Evolutionary conservation across 37 sponge, comb jelly and placozoan species (phyloP).

Genomic region (Halisarca cf. caerulea): DNA sequence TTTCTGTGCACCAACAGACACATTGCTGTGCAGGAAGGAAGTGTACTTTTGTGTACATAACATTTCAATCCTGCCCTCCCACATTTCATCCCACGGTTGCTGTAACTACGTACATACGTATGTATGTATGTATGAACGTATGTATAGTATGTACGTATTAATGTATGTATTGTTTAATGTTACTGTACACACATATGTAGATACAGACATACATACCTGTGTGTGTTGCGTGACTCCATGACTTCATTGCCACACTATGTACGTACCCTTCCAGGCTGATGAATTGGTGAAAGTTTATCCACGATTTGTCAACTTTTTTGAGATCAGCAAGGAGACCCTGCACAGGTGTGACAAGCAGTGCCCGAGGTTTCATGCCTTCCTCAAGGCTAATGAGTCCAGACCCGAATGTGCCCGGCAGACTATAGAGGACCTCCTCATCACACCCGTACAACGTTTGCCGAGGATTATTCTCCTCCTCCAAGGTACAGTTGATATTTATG

Average conservation of each 20-base stretch:
- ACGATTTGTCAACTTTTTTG: conserved; percentile 90
- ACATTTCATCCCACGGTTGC: too few relatives aligned
- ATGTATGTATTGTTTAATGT: conserved; percentile 15
- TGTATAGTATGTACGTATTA: too few relatives aligned
- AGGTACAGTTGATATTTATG: conserved; percentile 63
- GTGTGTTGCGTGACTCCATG: too few relatives aligned
- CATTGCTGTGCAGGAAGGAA: too few relatives aligned
- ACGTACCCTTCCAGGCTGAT: conserved; percentile 54
- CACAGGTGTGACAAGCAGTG: conserved; percentile 74
- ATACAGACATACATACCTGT: too few relatives aligned
- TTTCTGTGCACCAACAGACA: too few relatives aligned
- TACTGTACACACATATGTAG: neutral
- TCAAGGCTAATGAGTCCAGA: conserved; percentile 77
- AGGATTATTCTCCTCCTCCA: conserved; percentile 85
- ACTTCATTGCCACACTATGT: neutral
- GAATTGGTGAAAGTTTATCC: conserved; percentile 80
- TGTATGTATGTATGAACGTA: conserved; percentile 4
- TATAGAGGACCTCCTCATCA: conserved; percentile 83
- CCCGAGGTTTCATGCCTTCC: conserved; percentile 90
- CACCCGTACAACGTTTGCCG: conserved; percentile 89
- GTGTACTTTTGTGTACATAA: too few relatives aligned
- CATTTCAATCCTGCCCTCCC: too few relatives aligned
- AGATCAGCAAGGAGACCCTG: conserved; percentile 78
- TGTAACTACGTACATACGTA: neutral
- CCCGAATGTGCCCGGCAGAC: conserved; percentile 86